Conservation (phyloP, 2,888 invertebrate species). For the Trichogramma evanescens region DNA sequence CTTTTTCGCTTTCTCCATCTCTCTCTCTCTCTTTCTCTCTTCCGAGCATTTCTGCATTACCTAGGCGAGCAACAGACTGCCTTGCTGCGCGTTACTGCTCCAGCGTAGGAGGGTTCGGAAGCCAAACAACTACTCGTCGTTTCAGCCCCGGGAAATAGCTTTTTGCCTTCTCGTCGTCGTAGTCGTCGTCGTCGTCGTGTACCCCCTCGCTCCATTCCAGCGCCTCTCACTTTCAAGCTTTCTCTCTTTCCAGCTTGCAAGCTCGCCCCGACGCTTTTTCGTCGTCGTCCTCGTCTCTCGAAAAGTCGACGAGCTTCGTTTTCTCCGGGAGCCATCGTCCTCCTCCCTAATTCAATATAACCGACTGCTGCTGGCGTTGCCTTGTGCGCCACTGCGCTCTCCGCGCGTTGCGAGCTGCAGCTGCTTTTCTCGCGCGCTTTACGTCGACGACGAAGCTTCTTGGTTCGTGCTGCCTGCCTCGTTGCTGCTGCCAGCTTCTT, state of each 20-base stretch:
- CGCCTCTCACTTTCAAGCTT: constrained; percentile 1
- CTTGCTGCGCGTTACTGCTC: not conserved
- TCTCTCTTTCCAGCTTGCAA: constrained; percentile 30
- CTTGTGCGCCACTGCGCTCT: not conserved
- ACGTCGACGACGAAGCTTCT: too few species aligned
- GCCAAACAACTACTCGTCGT: not conserved
- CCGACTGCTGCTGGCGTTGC: not conserved
- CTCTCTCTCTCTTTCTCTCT: constrained; percentile 7
- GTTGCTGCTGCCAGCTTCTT: too few species aligned
- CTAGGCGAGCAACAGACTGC: not conserved
- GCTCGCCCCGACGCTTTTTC: constrained; percentile 19
- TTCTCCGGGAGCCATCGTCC: constrained; percentile 13
- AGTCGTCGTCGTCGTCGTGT: not conserved
- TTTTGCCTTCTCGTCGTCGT: constrained; percentile 1
- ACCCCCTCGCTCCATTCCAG: not conserved
- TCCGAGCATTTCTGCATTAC: not conserved
- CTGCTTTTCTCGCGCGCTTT: too few species aligned
- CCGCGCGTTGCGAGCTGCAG: too few species aligned
- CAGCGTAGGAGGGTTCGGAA: not conserved
- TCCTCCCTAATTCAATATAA: constrained; percentile 45
- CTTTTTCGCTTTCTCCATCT: constrained; percentile 8
- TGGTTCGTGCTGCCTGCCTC: too few species aligned
- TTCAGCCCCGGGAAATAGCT: constrained; percentile 4
- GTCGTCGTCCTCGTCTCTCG: constrained; percentile 17
- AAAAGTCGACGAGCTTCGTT: constrained; percentile 5